Percentiles rank a stretch among this genome's conserved stretches.
Conservation (phyloP, 2,888 invertebrate species). For the Eilema griseolum region DNA sequence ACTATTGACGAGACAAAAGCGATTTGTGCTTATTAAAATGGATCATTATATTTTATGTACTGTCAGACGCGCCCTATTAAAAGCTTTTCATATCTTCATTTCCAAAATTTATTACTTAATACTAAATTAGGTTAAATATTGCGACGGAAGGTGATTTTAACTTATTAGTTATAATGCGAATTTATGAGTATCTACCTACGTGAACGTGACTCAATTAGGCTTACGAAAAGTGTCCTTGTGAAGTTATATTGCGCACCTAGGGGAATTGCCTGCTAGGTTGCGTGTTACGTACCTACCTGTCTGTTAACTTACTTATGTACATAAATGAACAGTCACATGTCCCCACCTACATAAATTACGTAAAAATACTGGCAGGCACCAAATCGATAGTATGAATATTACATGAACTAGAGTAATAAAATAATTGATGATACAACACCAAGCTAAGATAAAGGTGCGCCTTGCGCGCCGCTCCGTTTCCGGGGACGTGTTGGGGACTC, state of each 20-base stretch:
- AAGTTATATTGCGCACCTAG: constrained; percentile 30
- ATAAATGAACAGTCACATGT: constrained; percentile 1
- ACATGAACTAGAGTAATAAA: background rate
- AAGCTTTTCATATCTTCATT: background rate
- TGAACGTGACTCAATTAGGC: constrained; percentile 30
- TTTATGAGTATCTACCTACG: constrained; percentile 11
- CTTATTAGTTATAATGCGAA: constrained; percentile 7
- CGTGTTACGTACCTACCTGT: constrained; percentile 22
- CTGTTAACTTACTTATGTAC: constrained; percentile 18
- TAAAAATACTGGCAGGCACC: background rate
- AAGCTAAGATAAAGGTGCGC: too few relatives aligned
- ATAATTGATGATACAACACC: background rate
- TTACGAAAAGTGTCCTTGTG: constrained; percentile 33
- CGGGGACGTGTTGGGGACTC: too few relatives aligned
- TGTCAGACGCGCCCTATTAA: background rate
- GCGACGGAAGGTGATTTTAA: constrained; percentile 2
- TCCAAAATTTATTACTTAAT: background rate
- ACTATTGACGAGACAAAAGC: too few relatives aligned
- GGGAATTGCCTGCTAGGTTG: constrained; percentile 33
- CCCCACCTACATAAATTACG: constrained; percentile 13
- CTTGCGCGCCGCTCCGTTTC: too few relatives aligned
- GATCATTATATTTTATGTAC: background rate
- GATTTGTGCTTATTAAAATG: too few relatives aligned
- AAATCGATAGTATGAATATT: constrained; percentile 12
- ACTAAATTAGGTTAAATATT: background rate